Conservation (phyloP, 2,113 vertebrate genomes). For the Setophaga petechia region DNA sequence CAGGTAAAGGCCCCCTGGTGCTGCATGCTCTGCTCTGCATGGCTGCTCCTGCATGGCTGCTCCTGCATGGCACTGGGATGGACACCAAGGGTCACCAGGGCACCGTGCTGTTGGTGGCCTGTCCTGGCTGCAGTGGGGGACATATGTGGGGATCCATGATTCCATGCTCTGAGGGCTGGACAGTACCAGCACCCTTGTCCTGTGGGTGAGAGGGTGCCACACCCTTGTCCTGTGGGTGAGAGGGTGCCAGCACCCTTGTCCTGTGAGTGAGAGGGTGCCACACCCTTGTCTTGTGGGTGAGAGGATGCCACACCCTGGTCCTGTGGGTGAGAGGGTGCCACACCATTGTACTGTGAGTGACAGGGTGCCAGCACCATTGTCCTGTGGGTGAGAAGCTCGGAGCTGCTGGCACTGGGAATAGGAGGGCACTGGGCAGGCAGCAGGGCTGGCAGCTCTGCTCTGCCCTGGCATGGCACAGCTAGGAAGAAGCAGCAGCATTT, state of each 20-base stretch:
- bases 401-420: not conserved
- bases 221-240: too few relatives aligned
- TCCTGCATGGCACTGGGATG: not conserved
- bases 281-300: too few relatives aligned
- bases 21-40: conserved; percentile 51
- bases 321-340: not conserved
- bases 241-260: too few relatives aligned
- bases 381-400: not conserved
- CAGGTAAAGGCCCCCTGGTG: conserved; percentile 43
- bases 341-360: not conserved
- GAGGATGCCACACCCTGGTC: too few relatives aligned
- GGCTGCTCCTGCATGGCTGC: conserved; percentile 17
- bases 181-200: too few relatives aligned
- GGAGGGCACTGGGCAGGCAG: not conserved
- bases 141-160: rapidly evolving
- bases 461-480: not conserved
- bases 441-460: not conserved
- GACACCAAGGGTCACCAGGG: not conserved
- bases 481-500: not conserved
- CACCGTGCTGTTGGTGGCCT: rapidly evolving
- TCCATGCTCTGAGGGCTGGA: not conserved
- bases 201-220: not conserved
- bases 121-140: not conserved
- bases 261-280: too few relatives aligned
- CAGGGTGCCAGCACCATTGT: not conserved